A percentile compares a stretch with the other conserved stretches of the same genome.
Evolutionary conservation across 2,888 invertebrate species (phyloP).

Genomic region (Lysandra bellargus): DNA sequence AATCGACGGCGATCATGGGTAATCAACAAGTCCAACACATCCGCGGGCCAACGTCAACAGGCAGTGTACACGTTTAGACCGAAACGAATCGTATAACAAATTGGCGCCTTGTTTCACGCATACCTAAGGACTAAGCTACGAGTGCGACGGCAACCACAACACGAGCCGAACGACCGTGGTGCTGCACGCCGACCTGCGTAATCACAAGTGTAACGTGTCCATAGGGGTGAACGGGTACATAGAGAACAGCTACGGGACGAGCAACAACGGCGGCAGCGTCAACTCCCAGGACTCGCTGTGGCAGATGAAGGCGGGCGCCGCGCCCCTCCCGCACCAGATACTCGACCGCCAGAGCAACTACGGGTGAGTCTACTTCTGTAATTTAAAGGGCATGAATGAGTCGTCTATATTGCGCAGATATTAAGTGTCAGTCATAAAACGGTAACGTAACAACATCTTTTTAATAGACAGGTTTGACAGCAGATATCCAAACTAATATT

Average conservation of each 20-base stretch:
- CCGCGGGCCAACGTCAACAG: no score
- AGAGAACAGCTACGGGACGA: slow-evolving; percentile 95
- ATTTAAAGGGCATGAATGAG: no score
- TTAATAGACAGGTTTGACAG: no score
- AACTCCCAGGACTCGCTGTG: slow-evolving; percentile 96
- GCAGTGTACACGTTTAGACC: background rate
- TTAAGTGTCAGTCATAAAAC: no score
- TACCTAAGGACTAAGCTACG: slow-evolving; percentile 53
- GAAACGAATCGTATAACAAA: background rate
- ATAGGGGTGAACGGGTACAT: slow-evolving; percentile 92
- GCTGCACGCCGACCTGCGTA: slow-evolving; percentile 40
- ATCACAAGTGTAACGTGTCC: slow-evolving; percentile 35
- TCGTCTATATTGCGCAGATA: no score
- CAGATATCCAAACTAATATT: no score
- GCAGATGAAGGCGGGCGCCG: slow-evolving; percentile 95
- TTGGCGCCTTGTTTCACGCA: slow-evolving; percentile 39
- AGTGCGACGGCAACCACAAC: slow-evolving; percentile 54
- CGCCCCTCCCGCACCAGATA: slow-evolving; percentile 80
- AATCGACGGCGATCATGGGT: no score
- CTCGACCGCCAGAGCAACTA: slow-evolving; percentile 85
- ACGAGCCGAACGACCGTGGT: slow-evolving; percentile 40
- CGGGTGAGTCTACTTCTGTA: slow-evolving; percentile 59
- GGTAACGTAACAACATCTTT: no score
- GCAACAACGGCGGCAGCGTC: slow-evolving; percentile 96
- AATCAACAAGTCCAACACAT: no score